Base-by-base conservation (phyloP, 35 echinoderm and acorn worm species). In the Eucidaris tribuloides region DNA sequence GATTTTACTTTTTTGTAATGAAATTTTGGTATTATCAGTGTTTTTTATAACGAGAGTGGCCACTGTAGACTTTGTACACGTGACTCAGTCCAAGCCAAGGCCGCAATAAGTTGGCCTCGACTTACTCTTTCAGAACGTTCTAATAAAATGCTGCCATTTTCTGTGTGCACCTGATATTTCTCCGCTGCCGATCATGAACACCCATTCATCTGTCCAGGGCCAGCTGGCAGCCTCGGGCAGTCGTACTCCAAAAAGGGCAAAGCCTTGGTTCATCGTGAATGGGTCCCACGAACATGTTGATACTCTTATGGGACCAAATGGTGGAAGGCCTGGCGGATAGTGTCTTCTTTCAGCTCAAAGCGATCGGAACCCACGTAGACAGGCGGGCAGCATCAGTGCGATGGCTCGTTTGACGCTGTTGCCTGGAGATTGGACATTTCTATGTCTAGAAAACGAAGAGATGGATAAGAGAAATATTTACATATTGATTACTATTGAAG, bases 251-350 rank as follows among this genome's bases (percentile, higher is more conserved):
- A 99, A 90, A 77, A 99, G 93, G 3, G 96, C 96, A 81, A 99
- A 99, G 0, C 96, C 96, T 37, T 99, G 96, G 40, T 99, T 99
- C 96, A 99, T 99, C 38, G 96, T 99, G 28, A 92, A 84, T 13
- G 96, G 91, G 63, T 99, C 96, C 96, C 96, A 99, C 11, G 96
- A n/a, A 99, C 90, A 99, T 90, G 65, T 99, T 99, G 66, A 99
- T 99, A 60, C 84, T 93, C 79, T 99, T 99, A 87, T 93, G 93
- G 29, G 96, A 91, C 19, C 96, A 99, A 99, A 3, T 90, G 96
- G 27, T 86, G 83, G 65, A 99, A 99, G 55, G 90, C 96, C 70
- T 99, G 96, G 14, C 90, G 50, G 70, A 99, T 93, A 25, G 96
- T 99, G 87, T 99, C 96, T 59, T 99, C 96, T 41, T 87, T 82